These are phyloP conservation scores for Limosa lapponica DNA, from an alignment of 2,797 vertebrate species.

Conservation along the genomic window DNA sequence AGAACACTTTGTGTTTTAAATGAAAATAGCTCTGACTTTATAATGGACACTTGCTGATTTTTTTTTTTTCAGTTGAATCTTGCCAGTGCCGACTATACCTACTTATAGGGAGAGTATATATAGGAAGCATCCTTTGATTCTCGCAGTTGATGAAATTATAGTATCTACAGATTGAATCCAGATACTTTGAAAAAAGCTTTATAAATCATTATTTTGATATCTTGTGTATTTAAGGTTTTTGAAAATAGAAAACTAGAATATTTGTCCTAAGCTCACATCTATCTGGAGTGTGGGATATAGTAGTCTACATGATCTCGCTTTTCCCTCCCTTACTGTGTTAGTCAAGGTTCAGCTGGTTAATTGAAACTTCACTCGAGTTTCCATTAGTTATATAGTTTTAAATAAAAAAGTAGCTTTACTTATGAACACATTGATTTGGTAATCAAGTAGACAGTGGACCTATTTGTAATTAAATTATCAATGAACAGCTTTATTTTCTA, in stretches of 20 bases:
- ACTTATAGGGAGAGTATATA: neutral
- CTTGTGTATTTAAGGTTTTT: neutral
- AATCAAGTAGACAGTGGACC: neutral
- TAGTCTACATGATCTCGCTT: neutral
- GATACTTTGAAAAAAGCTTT: neutral
- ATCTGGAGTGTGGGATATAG: neutral
- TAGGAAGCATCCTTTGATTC: neutral
- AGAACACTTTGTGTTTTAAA: neutral
- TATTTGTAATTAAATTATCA: neutral
- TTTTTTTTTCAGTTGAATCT: neutral
- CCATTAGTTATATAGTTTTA: neutral
- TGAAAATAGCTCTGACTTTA: neutral
- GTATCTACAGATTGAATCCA: neutral
- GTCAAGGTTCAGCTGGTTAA: neutral
- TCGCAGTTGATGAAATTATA: neutral
- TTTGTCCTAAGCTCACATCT: neutral
- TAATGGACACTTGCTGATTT: neutral
- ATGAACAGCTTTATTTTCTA: neutral
- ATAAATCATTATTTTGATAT: neutral
- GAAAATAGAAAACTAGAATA: accelerated
- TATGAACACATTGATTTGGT: neutral
- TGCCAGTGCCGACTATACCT: neutral
- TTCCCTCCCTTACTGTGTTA: neutral
- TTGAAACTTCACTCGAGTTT: neutral
- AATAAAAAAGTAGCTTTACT: no score